Conservation (phyloP, 2,797 vertebrate species). For the Gallinago nigripennis region DNA sequence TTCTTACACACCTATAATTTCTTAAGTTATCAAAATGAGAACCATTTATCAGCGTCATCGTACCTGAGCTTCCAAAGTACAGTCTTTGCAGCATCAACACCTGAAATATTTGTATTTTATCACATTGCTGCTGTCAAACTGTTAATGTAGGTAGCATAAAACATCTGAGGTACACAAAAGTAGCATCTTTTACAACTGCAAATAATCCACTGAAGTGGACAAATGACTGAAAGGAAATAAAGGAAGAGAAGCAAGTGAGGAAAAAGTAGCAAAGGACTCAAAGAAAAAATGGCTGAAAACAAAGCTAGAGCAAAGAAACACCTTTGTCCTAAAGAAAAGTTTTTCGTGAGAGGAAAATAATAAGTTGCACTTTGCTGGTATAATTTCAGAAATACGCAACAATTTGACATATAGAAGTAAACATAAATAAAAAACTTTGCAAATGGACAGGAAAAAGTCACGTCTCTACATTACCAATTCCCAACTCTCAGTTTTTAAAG, state of each 20-base stretch:
- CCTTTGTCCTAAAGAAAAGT: background rate
- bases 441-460: background rate
- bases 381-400: background rate
- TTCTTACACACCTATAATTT: background rate
- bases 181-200: background rate
- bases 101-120: background rate
- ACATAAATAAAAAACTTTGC: background rate
- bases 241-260: background rate
- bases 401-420: background rate
- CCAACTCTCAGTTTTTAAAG: background rate
- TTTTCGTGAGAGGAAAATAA: too few relatives aligned
- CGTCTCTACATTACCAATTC: fast-evolving
- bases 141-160: background rate
- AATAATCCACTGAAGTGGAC: background rate
- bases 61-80: background rate
- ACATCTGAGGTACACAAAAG: background rate
- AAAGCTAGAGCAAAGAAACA: background rate
- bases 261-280: background rate
- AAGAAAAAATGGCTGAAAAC: background rate
- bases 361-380: background rate
- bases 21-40: background rate
- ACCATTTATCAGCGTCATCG: background rate
- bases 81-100: background rate
- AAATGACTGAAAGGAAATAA: background rate
- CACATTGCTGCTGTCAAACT: background rate